These are phyloP conservation scores for Centrocercus urophasianus DNA, from an alignment of 2,113 vertebrate species.

Conservation along the genomic window DNA sequence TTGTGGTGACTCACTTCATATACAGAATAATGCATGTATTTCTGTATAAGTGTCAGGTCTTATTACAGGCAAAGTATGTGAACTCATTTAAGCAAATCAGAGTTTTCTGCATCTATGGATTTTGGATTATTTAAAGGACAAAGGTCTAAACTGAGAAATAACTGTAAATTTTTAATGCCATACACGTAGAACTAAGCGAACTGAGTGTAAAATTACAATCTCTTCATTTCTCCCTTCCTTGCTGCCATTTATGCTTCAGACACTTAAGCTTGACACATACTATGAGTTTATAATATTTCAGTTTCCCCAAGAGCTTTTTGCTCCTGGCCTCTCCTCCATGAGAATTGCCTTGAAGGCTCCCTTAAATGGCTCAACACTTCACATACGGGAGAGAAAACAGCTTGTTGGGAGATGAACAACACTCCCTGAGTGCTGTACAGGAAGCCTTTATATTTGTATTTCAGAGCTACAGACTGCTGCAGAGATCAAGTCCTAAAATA, in stretches of 20 bases:
- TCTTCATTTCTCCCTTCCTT: not conserved
- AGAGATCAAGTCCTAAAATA: not conserved
- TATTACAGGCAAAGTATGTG: not conserved
- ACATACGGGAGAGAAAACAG: not conserved
- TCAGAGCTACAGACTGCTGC: not conserved
- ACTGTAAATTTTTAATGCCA: not conserved
- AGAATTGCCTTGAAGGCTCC: not conserved
- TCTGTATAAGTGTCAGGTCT: not conserved
- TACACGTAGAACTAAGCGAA: not conserved
- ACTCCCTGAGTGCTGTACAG: not conserved
- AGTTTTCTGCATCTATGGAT: not conserved
- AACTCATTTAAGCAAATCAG: not conserved
- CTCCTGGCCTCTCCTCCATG: not conserved
- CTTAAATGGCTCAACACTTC: accelerated
- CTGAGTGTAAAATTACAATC: not conserved
- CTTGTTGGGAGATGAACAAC: not conserved
- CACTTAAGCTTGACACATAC: not conserved
- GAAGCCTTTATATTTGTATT: not conserved
- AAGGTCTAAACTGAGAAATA: not conserved
- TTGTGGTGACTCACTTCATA: not conserved
- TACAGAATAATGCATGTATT: not conserved
- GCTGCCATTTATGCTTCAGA: not conserved
- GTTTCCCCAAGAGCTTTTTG: not conserved
- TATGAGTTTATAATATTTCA: not conserved
- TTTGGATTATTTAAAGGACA: not conserved